Evolutionary conservation across 2,797 vertebrate genomes (phyloP).

Genomic region (Heterohyrax brucei): DNA sequence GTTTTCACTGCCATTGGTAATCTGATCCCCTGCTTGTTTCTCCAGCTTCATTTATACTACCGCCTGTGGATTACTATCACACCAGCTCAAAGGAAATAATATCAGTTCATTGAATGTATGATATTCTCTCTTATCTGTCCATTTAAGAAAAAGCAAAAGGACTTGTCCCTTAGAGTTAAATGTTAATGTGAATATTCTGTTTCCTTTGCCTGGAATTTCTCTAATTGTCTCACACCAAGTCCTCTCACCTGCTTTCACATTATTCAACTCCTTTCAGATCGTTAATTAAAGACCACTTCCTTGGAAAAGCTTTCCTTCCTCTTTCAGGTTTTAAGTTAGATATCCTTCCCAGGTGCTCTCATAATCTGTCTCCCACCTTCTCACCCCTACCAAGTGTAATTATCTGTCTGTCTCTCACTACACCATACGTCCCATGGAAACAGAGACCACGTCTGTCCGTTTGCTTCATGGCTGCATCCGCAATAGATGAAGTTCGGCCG

Average conservation of each 20-base stretch:
- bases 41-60: not conserved
- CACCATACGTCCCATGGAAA: not conserved
- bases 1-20: not conserved
- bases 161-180: slow-evolving; percentile 24
- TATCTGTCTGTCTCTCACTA: not conserved
- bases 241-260: not conserved
- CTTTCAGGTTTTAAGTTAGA: slow-evolving; percentile 28
- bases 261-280: not conserved
- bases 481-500: not conserved
- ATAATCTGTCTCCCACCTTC: not conserved
- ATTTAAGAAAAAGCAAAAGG: slow-evolving; percentile 53
- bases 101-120: not conserved
- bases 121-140: slow-evolving; percentile 49
- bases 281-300: not conserved
- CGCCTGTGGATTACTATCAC: not conserved
- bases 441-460: not conserved
- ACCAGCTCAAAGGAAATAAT: not conserved
- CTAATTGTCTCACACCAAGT: not conserved
- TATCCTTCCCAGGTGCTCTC: not conserved
- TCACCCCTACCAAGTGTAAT: not conserved
- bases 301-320: slow-evolving; percentile 5
- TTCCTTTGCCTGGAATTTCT: not conserved
- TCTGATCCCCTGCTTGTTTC: not conserved
- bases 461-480: not conserved
- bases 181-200: not conserved